Evolutionary conservation across 2,113 vertebrate species (phyloP).

Genomic region (Rhinolophus ferrumequinum): DNA sequence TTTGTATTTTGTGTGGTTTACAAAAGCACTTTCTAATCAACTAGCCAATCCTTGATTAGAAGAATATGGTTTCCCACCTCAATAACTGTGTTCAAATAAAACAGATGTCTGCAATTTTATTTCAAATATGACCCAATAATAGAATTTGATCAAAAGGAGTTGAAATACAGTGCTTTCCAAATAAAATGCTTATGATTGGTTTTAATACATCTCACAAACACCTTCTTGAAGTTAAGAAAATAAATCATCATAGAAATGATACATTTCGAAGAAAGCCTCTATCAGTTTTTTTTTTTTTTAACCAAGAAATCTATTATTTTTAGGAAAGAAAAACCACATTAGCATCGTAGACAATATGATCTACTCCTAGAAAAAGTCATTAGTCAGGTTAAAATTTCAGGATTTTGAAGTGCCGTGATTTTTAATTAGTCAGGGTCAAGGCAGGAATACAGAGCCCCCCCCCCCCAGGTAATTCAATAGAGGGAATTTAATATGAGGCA

Average conservation of each 20-base stretch:
- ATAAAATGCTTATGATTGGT: slow-evolving; percentile 45
- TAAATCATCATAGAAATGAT: slow-evolving; percentile 52
- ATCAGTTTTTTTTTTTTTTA: background rate
- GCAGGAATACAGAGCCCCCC: background rate
- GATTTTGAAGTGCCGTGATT: slow-evolving; percentile 39
- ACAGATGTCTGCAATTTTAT: slow-evolving; percentile 53
- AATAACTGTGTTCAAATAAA: slow-evolving; percentile 53
- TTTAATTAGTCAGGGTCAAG: slow-evolving; percentile 39
- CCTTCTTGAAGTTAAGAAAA: slow-evolving; percentile 52
- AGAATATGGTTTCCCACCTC: slow-evolving; percentile 31
- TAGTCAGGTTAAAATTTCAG: slow-evolving; percentile 42
- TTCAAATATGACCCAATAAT: slow-evolving; percentile 53
- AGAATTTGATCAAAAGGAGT: slow-evolving; percentile 46
- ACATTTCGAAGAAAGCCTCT: slow-evolving; percentile 45
- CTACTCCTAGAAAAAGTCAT: slow-evolving; percentile 35
- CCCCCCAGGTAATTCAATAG: background rate
- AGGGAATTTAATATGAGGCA: background rate
- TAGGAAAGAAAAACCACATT: slow-evolving; percentile 36
- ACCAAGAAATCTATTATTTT: slow-evolving; percentile 59
- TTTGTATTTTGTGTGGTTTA: slow-evolving; percentile 56
- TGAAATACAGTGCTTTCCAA: slow-evolving; percentile 60
- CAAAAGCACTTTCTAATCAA: slow-evolving; percentile 25
- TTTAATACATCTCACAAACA: slow-evolving; percentile 53
- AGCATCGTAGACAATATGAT: slow-evolving; percentile 26
- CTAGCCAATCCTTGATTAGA: slow-evolving; percentile 38